These are phyloP conservation scores for Silurus lanzhouensis DNA, from an alignment of 2,797 vertebrate species.

Conservation along the genomic window DNA sequence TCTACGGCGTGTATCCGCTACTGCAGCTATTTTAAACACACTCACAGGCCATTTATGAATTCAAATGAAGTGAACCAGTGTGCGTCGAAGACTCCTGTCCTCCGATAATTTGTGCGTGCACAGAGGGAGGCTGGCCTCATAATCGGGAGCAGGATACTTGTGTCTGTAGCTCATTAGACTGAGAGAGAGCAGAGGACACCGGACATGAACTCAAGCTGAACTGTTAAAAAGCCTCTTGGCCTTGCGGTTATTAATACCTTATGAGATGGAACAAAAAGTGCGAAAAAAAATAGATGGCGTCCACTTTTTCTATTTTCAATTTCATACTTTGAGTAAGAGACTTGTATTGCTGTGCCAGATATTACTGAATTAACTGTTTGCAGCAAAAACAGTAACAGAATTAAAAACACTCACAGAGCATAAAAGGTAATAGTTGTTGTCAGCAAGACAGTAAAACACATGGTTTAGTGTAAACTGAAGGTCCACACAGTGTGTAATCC, in stretches of 20 bases:
- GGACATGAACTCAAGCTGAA: slow-evolving; percentile 68
- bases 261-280: slow-evolving; percentile 56
- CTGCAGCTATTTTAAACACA: slow-evolving; percentile 59
- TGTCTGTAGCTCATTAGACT: slow-evolving; percentile 70
- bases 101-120: slow-evolving; percentile 65
- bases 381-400: neutral
- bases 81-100: slow-evolving; percentile 50
- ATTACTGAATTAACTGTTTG: neutral
- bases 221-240: slow-evolving; percentile 44
- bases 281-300: neutral
- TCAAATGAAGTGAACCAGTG: slow-evolving; percentile 57
- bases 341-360: neutral
- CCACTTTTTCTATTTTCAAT: neutral
- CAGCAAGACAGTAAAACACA: neutral
- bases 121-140: slow-evolving; percentile 61
- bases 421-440: neutral
- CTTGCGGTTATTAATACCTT: slow-evolving; percentile 68
- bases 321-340: neutral
- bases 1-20: slow-evolving; percentile 14
- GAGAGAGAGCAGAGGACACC: slow-evolving; percentile 52
- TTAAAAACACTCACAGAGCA: neutral
- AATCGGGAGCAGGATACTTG: slow-evolving; percentile 57
- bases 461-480: slow-evolving; percentile 49
- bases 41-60: slow-evolving; percentile 54
- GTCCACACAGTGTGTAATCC: slow-evolving; percentile 70